Base-by-base conservation (phyloP, 2,113 vertebrate species). In the Dryoscopus gambensis region DNA sequence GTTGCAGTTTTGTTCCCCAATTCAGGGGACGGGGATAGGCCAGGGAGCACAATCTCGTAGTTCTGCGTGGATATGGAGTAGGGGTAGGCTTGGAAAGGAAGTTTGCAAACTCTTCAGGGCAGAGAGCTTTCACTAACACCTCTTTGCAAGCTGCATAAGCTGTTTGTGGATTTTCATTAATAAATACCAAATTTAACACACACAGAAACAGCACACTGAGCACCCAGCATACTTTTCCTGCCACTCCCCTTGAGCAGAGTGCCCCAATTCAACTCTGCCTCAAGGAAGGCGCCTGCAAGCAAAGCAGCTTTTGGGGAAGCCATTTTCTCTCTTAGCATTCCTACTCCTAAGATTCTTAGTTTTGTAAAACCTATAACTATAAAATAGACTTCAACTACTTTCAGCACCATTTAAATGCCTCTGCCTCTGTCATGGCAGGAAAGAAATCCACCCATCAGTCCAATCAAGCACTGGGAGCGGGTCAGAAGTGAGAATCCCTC, bases 41-140 rank as follows among this genome's bases (percentile, higher is more conserved):
- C 11, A 40, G 13, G 9, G 25, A 40, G 19, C 25, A 4, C 0
- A 0, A 42, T 24, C 30, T 49, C 0, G 0, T 9, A 37, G n/a
- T 5, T 81, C 64, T 44, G 64, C 46, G 65, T 0, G 3, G 44
- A 68, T 1, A 9, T 0, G 0, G 27, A 35, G 52, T 57, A 71
- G 49, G 1, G 14, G 10, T 2, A 77, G 49, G 56, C 69, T 75
- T 64, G 15, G 12, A 68, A 89, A 77, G 37, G 33, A 52, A 59
- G 39, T 57, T 5, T 28, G 70, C 33, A 31, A 55, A 39, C 18
- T 71, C 22, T 25, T 52, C 49, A 35, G 44, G 18, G 4, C 13
- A 67, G 33, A 31, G 21, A 73, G 40, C 9, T 79, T 92, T 71
- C 52, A 25, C 9, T 46, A 84, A 60, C 10, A 30, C 14, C 18